phyloP scores from a whole-genome alignment of 2,113 vertebrate species.

The Neomonachus schauinslandi region DNA sequence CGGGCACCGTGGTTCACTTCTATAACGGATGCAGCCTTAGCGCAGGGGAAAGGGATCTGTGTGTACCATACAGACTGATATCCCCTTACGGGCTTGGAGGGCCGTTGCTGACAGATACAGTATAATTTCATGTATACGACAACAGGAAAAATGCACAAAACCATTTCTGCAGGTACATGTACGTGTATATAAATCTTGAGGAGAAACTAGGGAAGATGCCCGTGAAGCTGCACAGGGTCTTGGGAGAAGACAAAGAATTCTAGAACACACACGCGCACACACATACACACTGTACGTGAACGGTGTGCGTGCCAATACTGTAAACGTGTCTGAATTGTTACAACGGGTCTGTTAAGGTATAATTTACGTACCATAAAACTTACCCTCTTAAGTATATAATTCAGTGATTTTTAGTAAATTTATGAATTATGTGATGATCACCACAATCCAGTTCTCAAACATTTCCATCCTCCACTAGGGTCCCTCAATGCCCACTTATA shows the following conservation, averaged over 20 bases:
- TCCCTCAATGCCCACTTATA: rapidly evolving
- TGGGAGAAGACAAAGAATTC: neutral
- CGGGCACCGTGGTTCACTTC: neutral
- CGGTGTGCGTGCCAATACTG: neutral
- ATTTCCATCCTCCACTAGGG: neutral
- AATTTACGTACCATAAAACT: neutral
- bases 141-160: neutral
- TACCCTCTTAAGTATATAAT: neutral
- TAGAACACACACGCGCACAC: rapidly evolving
- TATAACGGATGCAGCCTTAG: neutral
- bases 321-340: neutral
- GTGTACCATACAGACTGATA: neutral
- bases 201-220: neutral
- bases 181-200: neutral
- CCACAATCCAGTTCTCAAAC: neutral
- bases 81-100: neutral
- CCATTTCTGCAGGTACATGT: neutral
- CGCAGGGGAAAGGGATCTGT: neutral
- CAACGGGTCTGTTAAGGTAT: neutral
- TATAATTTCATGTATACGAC: neutral
- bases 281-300: no score
- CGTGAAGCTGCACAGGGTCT: neutral
- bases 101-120: neutral
- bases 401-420: neutral
- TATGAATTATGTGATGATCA: neutral